Evolutionary conservation across 30 jellyfish, hydroid and myxozoan species (phyloP).

Genomic region (Turritopsis rubra): DNA sequence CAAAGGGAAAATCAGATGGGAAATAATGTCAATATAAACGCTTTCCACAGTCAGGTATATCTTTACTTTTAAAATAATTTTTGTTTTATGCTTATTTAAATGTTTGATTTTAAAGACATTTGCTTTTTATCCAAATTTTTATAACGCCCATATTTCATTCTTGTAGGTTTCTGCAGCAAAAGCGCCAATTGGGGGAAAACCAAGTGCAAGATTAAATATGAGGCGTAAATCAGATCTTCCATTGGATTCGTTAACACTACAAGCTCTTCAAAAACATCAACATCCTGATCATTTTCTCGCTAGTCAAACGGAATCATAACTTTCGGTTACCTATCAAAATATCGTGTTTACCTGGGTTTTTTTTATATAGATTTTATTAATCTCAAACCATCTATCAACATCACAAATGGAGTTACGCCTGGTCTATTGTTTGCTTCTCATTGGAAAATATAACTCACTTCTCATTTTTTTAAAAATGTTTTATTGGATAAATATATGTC

Average conservation of each 20-base stretch:
- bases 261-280: constrained; percentile 24
- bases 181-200: neutral
- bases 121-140: neutral
- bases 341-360: neutral
- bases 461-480: too few relatives aligned
- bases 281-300: constrained; percentile 24
- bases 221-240: constrained; percentile 43
- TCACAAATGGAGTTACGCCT: too few relatives aligned
- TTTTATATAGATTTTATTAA: too few relatives aligned
- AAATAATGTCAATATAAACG: neutral
- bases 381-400: neutral
- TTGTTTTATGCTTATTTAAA: neutral
- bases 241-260: neutral
- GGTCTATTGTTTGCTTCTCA: too few relatives aligned
- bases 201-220: neutral
- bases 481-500: too few relatives aligned
- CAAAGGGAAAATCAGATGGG: neutral
- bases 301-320: constrained; percentile 15
- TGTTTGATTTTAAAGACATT: neutral
- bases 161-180: neutral
- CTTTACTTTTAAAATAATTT: neutral
- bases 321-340: neutral
- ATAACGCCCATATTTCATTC: neutral
- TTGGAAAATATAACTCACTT: too few relatives aligned
- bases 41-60: constrained; percentile 3